Conservation (phyloP, 2,113 vertebrate species). For the Morone chrysops region DNA sequence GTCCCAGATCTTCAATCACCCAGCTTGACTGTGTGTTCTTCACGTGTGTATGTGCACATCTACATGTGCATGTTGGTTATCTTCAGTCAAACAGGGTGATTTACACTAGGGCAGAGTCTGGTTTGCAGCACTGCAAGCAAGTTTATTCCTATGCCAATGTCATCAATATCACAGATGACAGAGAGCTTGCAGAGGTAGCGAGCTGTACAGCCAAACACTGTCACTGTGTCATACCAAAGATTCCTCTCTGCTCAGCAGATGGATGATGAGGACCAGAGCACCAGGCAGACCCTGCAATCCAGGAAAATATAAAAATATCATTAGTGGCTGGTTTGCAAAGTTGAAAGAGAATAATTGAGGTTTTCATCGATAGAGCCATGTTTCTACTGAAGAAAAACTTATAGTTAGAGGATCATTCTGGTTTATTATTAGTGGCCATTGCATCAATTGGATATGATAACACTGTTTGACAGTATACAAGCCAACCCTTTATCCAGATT, state of each 20-base stretch:
- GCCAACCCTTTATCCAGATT: not conserved
- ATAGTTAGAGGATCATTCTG: not conserved
- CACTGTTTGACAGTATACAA: not conserved
- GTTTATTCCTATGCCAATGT: slow-evolving; percentile 47
- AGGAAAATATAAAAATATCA: slow-evolving; percentile 22
- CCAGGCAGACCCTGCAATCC: slow-evolving; percentile 71
- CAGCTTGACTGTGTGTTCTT: slow-evolving; percentile 19
- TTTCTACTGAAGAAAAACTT: not conserved
- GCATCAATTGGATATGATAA: no score
- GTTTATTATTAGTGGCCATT: not conserved
- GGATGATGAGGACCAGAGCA: slow-evolving; percentile 56
- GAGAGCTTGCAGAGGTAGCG: slow-evolving; percentile 34
- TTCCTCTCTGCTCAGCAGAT: slow-evolving; percentile 61
- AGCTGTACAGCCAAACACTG: slow-evolving; percentile 39
- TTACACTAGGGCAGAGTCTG: slow-evolving; percentile 40
- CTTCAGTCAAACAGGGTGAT: slow-evolving; percentile 42
- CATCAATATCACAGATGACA: slow-evolving; percentile 58
- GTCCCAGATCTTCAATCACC: slow-evolving; percentile 39
- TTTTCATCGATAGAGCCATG: not conserved
- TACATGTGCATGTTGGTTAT: slow-evolving; percentile 37
- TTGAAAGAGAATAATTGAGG: slow-evolving; percentile 2
- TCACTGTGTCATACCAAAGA: slow-evolving; percentile 56
- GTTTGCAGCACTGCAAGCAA: slow-evolving; percentile 8
- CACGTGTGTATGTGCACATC: slow-evolving; percentile 22
- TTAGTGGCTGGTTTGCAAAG: not conserved